Evolutionary conservation across 2,888 invertebrate genomes (phyloP).

Genomic region (Dasysyrphus albostriatus): DNA sequence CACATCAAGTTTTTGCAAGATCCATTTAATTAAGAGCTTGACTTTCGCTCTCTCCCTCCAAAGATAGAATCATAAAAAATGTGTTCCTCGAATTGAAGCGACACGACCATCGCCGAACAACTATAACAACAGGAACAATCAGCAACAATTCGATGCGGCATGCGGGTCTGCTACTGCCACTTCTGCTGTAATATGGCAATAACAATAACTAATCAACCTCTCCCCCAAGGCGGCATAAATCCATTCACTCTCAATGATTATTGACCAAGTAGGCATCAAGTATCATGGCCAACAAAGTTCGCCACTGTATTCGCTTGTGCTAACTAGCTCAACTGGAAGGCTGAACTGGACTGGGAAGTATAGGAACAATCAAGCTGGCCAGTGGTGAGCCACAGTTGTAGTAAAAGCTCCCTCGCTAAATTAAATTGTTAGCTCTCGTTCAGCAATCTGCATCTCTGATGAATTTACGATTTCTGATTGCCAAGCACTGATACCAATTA

Average conservation of each 20-base stretch:
- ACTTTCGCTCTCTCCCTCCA: slow-evolving; percentile 65
- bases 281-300: slow-evolving; percentile 61
- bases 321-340: not conserved
- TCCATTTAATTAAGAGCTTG: slow-evolving; percentile 72
- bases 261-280: slow-evolving; percentile 52
- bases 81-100: slow-evolving; percentile 45
- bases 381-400: not conserved
- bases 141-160: slow-evolving; percentile 30
- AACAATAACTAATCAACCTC: slow-evolving; percentile 76
- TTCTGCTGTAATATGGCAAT: slow-evolving; percentile 20
- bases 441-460: slow-evolving; percentile 72
- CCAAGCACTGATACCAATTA: slow-evolving; percentile 73
- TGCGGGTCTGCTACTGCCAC: not conserved
- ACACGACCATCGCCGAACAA: slow-evolving; percentile 1
- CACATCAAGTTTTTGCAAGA: slow-evolving; percentile 34
- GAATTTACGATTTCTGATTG: slow-evolving; percentile 77
- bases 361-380: not conserved
- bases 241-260: slow-evolving; percentile 71
- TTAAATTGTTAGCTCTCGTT: slow-evolving; percentile 27
- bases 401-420: slow-evolving; percentile 22
- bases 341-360: not conserved
- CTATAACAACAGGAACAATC: slow-evolving; percentile 16
- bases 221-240: slow-evolving; percentile 73
- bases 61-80: slow-evolving; percentile 67
- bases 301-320: slow-evolving; percentile 40